Base-by-base conservation (phyloP, 1,140 invertebrate species). In the Penaeus indicus region DNA sequence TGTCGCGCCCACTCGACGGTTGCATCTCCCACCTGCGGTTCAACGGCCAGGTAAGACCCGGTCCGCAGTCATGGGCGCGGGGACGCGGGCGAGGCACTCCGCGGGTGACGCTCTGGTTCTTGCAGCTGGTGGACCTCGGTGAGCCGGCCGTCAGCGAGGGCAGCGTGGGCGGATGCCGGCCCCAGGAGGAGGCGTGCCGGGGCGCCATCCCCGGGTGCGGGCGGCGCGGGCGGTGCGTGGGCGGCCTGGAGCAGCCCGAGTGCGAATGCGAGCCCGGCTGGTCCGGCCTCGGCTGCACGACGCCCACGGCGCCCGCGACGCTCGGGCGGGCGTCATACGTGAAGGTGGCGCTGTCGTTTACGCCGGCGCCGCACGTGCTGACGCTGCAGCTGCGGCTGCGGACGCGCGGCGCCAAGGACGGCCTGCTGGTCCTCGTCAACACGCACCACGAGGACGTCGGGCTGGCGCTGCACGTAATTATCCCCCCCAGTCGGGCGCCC, bases 111-210 rank as follows among this genome's bases (percentile, higher is more conserved):
- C n/a, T 79, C 27, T 32, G 10, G 38, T 21, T 10, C 22, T 54
- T 32, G 8, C 77, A 86, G 85, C 60, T 86, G 61, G 75, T 86
- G 1, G 85, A 86, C 42, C 27, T 86, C 25, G 85, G 85, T 10
- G 85, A 86, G 25, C 75, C 75, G 54, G 72, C 85, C 63, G 47
- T 79, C 85, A 86, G 85, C 32, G 67, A 61, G 38, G 61, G 42
- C 13, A 80, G 67, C 64, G 38, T 22, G 61, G 42, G 75, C 16
- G 85, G 85, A 32, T 86, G 85, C 54, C 16, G 32, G n/a, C 27
- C 38, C 16, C 85, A 86, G 32, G 85, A 79, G 22, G 19, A 11
- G 13, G 85, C 85, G 18, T 86, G 85, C n/a, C 22, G 25, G 25
- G 61, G 69, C 13, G 18, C 32, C n/a, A 7, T 22, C 2, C 27